Evolutionary conservation across 2,888 invertebrate genomes (phyloP).

Genomic region (Eurois occulta): DNA sequence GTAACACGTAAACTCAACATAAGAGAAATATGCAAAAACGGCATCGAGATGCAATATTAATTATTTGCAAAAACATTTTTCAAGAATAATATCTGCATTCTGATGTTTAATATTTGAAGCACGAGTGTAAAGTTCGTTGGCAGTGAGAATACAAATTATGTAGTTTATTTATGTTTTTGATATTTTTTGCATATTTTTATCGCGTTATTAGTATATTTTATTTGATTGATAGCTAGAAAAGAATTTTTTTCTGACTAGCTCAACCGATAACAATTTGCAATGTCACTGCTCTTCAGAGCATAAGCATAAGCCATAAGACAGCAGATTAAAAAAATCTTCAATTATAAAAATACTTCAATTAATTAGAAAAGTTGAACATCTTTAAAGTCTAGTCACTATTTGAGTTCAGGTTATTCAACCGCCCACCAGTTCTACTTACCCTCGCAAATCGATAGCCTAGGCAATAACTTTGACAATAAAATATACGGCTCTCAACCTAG

Average conservation of each 20-base stretch:
- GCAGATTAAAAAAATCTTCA: no score
- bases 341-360: background rate
- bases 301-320: no score
- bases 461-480: slow-evolving; percentile 59
- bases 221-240: background rate
- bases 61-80: slow-evolving; percentile 19
- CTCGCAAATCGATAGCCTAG: slow-evolving; percentile 39
- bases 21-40: slow-evolving; percentile 10
- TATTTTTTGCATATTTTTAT: slow-evolving; percentile 4
- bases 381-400: background rate
- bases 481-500: slow-evolving; percentile 47
- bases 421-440: slow-evolving; percentile 11
- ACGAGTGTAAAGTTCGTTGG: background rate
- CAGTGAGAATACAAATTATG: slow-evolving; percentile 6
- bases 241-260: background rate
- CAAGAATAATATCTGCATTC: slow-evolving; percentile 4
- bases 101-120: slow-evolving; percentile 26
- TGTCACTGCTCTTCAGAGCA: no score
- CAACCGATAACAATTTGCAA: background rate
- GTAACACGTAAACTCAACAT: slow-evolving; percentile 28
- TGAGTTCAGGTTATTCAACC: slow-evolving; percentile 14
- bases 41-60: background rate
- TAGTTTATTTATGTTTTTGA: slow-evolving; percentile 2
- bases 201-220: background rate
- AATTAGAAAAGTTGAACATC: background rate